Evolutionary conservation across 2,888 invertebrate genomes (phyloP), one percentile per base, ranked within the genome.

Genomic region (Mechanitis mazaeus): DNA sequence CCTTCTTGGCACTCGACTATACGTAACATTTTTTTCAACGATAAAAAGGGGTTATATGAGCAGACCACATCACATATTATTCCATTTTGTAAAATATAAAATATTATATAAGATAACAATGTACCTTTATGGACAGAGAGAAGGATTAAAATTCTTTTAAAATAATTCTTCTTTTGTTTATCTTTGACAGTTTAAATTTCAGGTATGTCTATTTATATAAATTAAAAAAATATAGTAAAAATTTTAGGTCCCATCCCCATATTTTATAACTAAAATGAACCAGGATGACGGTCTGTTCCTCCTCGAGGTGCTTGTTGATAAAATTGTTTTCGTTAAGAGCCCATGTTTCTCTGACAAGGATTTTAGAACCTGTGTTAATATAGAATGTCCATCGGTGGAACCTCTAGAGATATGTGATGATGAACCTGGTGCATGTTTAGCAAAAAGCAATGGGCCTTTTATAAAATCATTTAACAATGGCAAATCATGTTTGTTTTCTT

Each of bases 401-500:
- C 88, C 92, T 0, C 74, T 94, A 20, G 91, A 92, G 68, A 92
- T 94, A 64, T 92, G 92, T 75, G 93, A 94, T 69, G 92, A 92
- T 64, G 92, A 93, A 58, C 79, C 85, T 2, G 87, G 88, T 54
- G 72, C 78, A 45, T 87, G 88, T 64, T 63, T 73, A 4, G 79
- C 80, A 9, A 84, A 79, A 55, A 83, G 83, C 55, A 87, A 83
- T 5, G 84, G 84, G 28, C 83, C 85, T 0, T 87, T 84, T 61
- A 75, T 83, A 0, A 91, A 90, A 72, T 78, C 85, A 1, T 91
- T 93, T 61, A 92, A 92, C 73, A 93, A 87, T 68, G 94, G 94
- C 35, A 94, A 93, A 77, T 94, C 94, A 0, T 93, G 93, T 69
- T 80, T 94, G n/a, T 94, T 94, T 73, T 93, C 93, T 0, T 77